Conservation (phyloP, 2,113 vertebrate species). For the Esox niger region DNA sequence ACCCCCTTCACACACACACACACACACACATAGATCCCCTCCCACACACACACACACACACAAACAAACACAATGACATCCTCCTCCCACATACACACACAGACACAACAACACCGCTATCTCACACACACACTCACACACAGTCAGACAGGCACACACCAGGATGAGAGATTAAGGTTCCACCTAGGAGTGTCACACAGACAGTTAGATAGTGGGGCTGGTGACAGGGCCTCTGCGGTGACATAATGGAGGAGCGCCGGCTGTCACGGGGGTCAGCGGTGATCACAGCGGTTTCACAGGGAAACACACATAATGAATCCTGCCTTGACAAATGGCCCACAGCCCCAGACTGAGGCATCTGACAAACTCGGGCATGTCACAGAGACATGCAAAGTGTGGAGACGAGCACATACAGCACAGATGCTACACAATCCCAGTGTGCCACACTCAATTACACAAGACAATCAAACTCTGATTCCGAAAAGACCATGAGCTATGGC, state of each 20-base stretch:
- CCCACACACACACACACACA: conserved; percentile 24
- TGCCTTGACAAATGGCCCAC: conserved; percentile 97
- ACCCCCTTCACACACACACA: conserved; percentile 7
- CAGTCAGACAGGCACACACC: conserved; percentile 52
- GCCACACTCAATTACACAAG: conserved; percentile 23
- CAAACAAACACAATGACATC: conserved; percentile 21
- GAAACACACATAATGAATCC: conserved; percentile 96
- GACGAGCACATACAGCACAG: conserved; percentile 2
- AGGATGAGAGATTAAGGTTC: conserved; percentile 75
- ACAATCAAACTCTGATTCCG: not conserved
- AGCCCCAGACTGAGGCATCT: conserved; percentile 91
- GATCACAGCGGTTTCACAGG: conserved; percentile 92
- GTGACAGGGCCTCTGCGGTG: conserved; percentile 87
- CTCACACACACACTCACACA: conserved; percentile 44
- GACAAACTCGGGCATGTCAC: conserved; percentile 92
- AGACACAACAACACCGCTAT: conserved; percentile 7
- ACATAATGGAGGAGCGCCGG: conserved; percentile 99
- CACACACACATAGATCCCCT: too few relatives aligned
- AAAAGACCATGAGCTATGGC: conserved; percentile 20
- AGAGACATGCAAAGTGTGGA: conserved; percentile 11
- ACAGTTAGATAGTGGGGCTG: conserved; percentile 65
- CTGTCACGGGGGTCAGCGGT: conserved; percentile 97
- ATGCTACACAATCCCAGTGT: conserved; percentile 19
- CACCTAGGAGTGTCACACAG: conserved; percentile 73
- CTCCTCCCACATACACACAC: conserved; percentile 17